Evolutionary conservation across 2,797 vertebrate genomes (phyloP).

Genomic region (Gallinago nigripennis): DNA sequence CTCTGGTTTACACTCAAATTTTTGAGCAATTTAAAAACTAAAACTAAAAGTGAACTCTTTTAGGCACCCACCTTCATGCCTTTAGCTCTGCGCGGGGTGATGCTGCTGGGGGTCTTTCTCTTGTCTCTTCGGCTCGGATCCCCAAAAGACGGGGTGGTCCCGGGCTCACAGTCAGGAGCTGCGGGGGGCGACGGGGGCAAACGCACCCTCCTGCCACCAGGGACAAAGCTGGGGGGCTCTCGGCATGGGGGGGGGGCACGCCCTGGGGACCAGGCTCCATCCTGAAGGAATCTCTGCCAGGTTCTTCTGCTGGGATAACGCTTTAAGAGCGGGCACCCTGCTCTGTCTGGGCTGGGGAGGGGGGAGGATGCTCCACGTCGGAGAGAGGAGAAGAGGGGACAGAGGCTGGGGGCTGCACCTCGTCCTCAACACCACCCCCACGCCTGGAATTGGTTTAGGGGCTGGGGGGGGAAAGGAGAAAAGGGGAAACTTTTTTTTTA

Average conservation of each 20-base stretch:
- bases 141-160: rapidly evolving
- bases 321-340: rapidly evolving
- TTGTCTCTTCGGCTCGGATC: background rate
- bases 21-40: background rate
- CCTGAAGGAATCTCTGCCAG: background rate
- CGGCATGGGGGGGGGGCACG: background rate
- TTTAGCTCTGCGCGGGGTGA: rapidly evolving
- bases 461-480: too few species aligned
- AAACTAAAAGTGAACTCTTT: background rate
- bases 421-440: rapidly evolving
- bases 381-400: background rate
- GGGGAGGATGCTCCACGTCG: rapidly evolving
- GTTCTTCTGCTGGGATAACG: background rate
- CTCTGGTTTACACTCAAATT: background rate
- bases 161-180: rapidly evolving
- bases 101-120: rapidly evolving
- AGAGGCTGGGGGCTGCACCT: rapidly evolving
- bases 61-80: rapidly evolving
- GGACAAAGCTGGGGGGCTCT: background rate
- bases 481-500: conserved; percentile 9
- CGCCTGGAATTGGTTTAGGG: too few species aligned
- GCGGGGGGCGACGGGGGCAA: rapidly evolving
- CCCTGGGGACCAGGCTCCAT: background rate
- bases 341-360: background rate
- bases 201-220: background rate